These are phyloP conservation scores for Vimba vimba DNA, from an alignment of 2,113 vertebrate species.

Conservation along the genomic window DNA sequence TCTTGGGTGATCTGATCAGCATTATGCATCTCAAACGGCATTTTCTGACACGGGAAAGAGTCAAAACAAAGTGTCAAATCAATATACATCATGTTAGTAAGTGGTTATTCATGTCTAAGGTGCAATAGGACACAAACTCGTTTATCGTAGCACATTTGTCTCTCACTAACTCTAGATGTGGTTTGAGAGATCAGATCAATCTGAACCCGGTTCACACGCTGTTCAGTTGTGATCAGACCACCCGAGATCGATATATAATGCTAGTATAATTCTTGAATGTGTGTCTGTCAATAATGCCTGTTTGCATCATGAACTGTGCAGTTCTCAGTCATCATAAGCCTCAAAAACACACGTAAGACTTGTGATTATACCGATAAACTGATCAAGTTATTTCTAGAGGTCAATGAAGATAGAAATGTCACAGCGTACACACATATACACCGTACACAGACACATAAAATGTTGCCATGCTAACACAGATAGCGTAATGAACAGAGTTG, in stretches of 20 bases:
- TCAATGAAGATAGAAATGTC: background rate
- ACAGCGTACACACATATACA: constrained; percentile 30
- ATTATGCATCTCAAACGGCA: background rate
- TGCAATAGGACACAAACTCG: background rate
- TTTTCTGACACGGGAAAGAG: background rate
- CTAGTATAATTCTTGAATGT: background rate
- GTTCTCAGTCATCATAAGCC: background rate
- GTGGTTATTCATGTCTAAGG: background rate
- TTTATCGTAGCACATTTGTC: background rate
- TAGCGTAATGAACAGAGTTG: constrained; percentile 60
- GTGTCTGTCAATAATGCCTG: background rate
- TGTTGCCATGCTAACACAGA: constrained; percentile 43
- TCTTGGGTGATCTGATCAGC: background rate
- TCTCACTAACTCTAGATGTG: background rate
- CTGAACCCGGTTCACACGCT: background rate
- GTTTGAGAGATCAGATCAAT: background rate
- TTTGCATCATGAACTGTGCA: background rate
- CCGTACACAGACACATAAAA: background rate
- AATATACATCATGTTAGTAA: background rate
- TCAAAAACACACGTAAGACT: background rate
- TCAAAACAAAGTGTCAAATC: background rate
- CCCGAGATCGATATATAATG: background rate
- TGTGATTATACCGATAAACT: background rate
- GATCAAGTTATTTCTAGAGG: background rate
- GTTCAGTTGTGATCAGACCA: background rate